These are phyloP conservation scores for Oncorhynchus masou DNA, from an alignment of 2,113 vertebrate genomes.

Conservation along the genomic window DNA sequence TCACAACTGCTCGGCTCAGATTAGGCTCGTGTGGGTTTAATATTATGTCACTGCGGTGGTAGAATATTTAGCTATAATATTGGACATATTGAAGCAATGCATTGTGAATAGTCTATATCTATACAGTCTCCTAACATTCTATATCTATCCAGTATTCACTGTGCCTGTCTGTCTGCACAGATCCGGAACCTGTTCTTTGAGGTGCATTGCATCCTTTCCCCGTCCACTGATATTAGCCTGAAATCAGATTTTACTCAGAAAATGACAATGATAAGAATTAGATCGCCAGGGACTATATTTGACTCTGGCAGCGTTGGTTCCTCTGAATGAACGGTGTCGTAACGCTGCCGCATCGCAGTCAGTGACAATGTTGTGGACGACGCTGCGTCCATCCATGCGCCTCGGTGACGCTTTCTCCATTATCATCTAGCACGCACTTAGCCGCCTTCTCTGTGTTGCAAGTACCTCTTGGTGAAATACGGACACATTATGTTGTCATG, in stretches of 20 bases:
- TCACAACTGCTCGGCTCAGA: slow-evolving; percentile 36
- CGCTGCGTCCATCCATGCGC: neutral
- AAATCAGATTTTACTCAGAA: neutral
- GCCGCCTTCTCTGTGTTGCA: neutral
- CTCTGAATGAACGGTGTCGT: neutral
- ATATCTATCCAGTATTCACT: neutral
- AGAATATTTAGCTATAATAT: neutral
- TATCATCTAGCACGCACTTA: neutral
- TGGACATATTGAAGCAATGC: no score
- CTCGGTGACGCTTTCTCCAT: neutral
- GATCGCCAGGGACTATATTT: neutral
- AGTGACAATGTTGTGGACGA: neutral
- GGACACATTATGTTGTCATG: neutral
- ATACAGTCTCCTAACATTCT: neutral
- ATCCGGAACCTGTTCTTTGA: neutral
- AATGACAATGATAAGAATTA: neutral
- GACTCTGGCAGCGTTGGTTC: neutral
- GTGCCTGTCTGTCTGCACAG: neutral
- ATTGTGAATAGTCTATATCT: neutral
- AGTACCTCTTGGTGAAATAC: neutral
- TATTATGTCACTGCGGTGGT: slow-evolving; percentile 13
- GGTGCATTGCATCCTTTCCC: no score
- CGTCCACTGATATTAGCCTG: no score
- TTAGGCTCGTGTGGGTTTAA: slow-evolving; percentile 22
- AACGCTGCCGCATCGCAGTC: neutral